Evolutionary conservation across 2,888 invertebrate genomes (phyloP), one percentile per base, ranked within the genome.

Genomic region (Apamea monoglypha): DNA sequence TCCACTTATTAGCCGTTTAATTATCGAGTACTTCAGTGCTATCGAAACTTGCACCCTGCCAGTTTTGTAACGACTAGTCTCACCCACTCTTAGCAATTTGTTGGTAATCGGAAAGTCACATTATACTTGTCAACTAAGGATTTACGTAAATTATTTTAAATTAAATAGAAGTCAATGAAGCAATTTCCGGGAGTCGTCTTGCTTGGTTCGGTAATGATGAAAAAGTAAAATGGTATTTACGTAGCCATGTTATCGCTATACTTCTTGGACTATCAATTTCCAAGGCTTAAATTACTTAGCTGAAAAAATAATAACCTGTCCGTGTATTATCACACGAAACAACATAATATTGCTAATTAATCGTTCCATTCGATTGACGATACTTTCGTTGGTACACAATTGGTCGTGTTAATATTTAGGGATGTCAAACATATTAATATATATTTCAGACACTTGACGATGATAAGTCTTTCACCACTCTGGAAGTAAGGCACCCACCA

Each of bases 51-150:
- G 76, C 71, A 83, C 73, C 61, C 72, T 75, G 80, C 72, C 64
- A 63, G 66, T 85, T 87, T 87, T 83, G 87, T 63, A 85, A 85
- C n/a, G 40, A 63, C 73, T 36, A 32, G 76, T 87, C 66, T 68
- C 71, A 79, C 79, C 80, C 84, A 80, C 74, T 86, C 72, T 44
- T 36, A 70, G 75, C 74, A 76, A 83, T 83, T 76, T 79, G 66
- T 59, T 66, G 50, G 67, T 74, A 83, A 83, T 83, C 67, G 32
- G 32, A 74, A 76, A 74, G 59, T 82, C 66, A 75, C 74, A 76
- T 85, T 87, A 72, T 66, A 72, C 36, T 25, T 75, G 78, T 67
- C 78, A 59, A 59, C 14, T 59, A n/a, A 50, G 74, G 79, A 85
- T 80, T 83, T 86, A 64, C 64, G 21, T 50, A 73, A 76, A 64